phyloP scores from a whole-genome alignment of 2,888 invertebrate genomes.

The Drosophila nigricruria region DNA sequence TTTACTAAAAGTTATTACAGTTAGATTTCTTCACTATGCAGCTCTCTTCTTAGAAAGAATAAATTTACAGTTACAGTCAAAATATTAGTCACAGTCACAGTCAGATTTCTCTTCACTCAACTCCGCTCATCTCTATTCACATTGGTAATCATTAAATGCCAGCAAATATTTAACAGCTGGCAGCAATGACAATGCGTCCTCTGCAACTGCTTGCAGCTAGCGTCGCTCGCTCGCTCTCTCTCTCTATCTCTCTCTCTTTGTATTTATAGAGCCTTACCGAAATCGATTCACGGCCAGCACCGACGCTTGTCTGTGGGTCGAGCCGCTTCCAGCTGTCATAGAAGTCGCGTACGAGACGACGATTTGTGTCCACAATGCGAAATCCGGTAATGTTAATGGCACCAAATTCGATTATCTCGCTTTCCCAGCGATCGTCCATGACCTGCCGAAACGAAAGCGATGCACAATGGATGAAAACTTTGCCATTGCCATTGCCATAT shows the following conservation, averaged over 20 bases:
- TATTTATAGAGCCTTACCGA: slow-evolving; percentile 88
- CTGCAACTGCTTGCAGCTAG: slow-evolving; percentile 3
- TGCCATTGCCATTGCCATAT: not conserved
- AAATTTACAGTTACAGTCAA: not conserved
- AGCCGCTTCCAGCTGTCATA: slow-evolving; percentile 94
- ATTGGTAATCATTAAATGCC: slow-evolving; percentile 71
- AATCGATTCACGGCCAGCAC: slow-evolving; percentile 93
- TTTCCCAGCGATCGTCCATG: slow-evolving; percentile 98
- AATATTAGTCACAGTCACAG: not conserved
- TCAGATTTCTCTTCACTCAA: not conserved
- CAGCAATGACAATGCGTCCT: slow-evolving; percentile 38
- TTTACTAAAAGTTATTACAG: not conserved
- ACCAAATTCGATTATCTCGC: slow-evolving; percentile 97
- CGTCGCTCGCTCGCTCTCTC: not conserved
- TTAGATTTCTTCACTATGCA: not conserved
- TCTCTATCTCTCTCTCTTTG: not conserved
- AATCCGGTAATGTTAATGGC: slow-evolving; percentile 99
- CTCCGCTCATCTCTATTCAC: slow-evolving; percentile 6
- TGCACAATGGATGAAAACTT: slow-evolving; percentile 10
- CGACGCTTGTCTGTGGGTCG: slow-evolving; percentile 90
- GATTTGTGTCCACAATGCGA: slow-evolving; percentile 94
- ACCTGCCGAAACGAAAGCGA: slow-evolving; percentile 87
- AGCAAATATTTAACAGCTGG: slow-evolving; percentile 74
- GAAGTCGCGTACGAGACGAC: slow-evolving; percentile 94
- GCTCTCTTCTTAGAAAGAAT: too few relatives aligned